Evolutionary conservation across 2,888 invertebrate species (phyloP).

Genomic region (Diarsia mendica): DNA sequence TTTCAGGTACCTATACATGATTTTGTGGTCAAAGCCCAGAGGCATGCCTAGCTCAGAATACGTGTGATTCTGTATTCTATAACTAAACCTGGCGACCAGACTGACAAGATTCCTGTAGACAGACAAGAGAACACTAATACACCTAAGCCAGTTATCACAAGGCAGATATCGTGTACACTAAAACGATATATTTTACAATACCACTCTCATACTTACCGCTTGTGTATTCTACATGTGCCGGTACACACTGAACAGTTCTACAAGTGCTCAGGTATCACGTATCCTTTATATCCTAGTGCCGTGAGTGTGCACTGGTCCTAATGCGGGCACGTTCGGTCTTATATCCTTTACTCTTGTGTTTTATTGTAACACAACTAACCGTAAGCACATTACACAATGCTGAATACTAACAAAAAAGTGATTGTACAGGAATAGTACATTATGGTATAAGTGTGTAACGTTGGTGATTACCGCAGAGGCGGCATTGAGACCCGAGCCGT

Average conservation of each 20-base stretch:
- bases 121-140: too few relatives aligned
- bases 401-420: conserved; percentile 6
- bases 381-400: conserved; percentile 2
- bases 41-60: neutral
- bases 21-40: neutral
- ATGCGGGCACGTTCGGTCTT: conserved; percentile 42
- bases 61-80: neutral
- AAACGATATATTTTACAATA: conserved; percentile 12
- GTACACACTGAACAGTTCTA: neutral
- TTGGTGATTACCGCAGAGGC: too few relatives aligned
- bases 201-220: neutral
- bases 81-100: neutral
- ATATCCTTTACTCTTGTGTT: conserved; percentile 42
- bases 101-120: neutral
- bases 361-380: conserved; percentile 36
- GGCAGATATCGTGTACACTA: neutral
- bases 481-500: too few relatives aligned
- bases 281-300: conserved; percentile 16
- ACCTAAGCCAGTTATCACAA: too few relatives aligned
- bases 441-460: too few relatives aligned
- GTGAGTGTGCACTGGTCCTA: conserved; percentile 37
- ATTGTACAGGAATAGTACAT: too few relatives aligned
- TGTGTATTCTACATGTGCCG: conserved; percentile 6
- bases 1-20: neutral
- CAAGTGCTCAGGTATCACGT: conserved; percentile 33